These are phyloP conservation scores for Limnephilus lunatus DNA, from an alignment of 2,888 invertebrate genomes.

Conservation along the genomic window DNA sequence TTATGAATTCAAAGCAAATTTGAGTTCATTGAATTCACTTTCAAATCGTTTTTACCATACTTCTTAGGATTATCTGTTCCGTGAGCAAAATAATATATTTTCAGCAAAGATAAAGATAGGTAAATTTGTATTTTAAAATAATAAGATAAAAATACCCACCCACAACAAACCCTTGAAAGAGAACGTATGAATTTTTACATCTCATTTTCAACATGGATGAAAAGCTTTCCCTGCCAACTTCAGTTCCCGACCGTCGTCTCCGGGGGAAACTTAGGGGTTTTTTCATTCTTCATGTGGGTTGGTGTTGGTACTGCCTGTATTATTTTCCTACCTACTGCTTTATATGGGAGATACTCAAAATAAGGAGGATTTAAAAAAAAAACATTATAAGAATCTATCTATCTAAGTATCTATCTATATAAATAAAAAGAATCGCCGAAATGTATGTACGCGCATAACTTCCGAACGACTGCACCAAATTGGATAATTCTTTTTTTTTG, in stretches of 20 bases:
- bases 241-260: slow-evolving; percentile 8
- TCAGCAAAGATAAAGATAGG: background rate
- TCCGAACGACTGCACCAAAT: too few species aligned
- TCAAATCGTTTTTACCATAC: too few species aligned
- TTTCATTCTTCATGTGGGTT: slow-evolving; percentile 32
- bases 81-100: background rate
- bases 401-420: too few species aligned
- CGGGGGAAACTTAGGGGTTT: slow-evolving; percentile 38
- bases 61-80: too few species aligned
- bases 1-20: too few species aligned
- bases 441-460: too few species aligned
- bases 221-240: slow-evolving; percentile 45
- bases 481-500: too few species aligned
- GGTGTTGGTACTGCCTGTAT: background rate
- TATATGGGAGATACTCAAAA: background rate
- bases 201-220: slow-evolving; percentile 41
- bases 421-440: too few species aligned
- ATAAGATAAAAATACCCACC: background rate
- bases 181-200: slow-evolving; percentile 22
- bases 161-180: background rate
- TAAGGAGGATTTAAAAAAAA: background rate
- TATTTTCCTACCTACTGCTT: background rate
- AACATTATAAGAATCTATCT: too few species aligned
- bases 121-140: background rate
- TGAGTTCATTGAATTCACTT: too few species aligned